These are phyloP conservation scores for Collichthys lucidus DNA, from an alignment of 2,113 vertebrate genomes.

Conservation along the genomic window DNA sequence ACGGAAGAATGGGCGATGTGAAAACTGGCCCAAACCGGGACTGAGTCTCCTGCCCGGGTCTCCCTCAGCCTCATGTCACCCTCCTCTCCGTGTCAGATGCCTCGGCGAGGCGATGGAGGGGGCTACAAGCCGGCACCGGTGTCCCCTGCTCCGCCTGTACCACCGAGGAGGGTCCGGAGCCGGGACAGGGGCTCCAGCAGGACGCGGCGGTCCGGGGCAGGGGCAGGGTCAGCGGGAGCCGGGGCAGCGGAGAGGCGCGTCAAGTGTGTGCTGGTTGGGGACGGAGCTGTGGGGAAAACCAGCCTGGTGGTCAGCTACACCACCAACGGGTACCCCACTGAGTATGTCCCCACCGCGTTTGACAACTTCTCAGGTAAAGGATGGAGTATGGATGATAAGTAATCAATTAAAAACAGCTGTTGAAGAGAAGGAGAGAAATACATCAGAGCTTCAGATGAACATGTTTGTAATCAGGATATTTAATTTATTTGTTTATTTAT, in stretches of 20 bases:
- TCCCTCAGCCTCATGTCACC: conserved; percentile 57
- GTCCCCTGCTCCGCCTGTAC: conserved; percentile 86
- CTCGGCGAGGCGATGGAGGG: conserved; percentile 74
- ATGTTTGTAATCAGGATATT: neutral
- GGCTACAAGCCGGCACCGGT: conserved; percentile 73
- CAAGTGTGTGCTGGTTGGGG: conserved; percentile 93
- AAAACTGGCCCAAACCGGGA: conserved; percentile 46
- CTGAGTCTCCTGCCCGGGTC: conserved; percentile 40
- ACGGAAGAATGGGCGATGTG: conserved; percentile 58
- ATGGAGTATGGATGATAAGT: neutral
- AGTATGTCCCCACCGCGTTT: conserved; percentile 95
- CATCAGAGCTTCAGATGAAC: neutral
- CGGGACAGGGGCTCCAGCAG: conserved; percentile 72
- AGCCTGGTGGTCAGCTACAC: conserved; percentile 96
- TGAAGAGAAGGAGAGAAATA: neutral
- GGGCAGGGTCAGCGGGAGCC: conserved; percentile 34
- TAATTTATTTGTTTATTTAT: neutral
- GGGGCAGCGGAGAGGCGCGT: conserved; percentile 85
- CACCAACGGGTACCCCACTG: conserved; percentile 94
- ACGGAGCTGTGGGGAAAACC: conserved; percentile 95
- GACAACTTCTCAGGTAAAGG: conserved; percentile 94
- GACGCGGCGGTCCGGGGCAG: conserved; percentile 61
- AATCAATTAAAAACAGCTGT: neutral
- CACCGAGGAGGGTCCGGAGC: conserved; percentile 86
- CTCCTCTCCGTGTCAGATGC: conserved; percentile 76